Conservation (phyloP, 2,888 invertebrate genomes). For the Melikaiella ostensackeni region DNA sequence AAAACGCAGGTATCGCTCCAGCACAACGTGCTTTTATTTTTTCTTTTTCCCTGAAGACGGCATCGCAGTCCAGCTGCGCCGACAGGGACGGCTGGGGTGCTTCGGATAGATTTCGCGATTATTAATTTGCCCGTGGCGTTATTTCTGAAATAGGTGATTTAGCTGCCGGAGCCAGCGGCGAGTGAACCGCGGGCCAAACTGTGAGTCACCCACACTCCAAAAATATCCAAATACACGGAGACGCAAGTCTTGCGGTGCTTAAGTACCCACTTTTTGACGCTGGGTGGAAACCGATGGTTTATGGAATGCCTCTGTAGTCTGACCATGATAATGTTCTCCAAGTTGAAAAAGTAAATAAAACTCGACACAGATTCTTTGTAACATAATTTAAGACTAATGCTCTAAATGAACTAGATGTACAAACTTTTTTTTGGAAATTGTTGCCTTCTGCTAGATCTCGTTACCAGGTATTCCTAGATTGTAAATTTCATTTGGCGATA, state of each 20-base stretch:
- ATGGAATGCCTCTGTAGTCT: conserved; percentile 42
- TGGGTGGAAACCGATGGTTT: conserved; percentile 48
- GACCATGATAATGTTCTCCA: conserved; percentile 46
- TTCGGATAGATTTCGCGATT: conserved; percentile 61
- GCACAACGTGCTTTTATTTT: conserved; percentile 22
- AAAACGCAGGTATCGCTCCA: conserved; percentile 45
- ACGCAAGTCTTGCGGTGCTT: conserved; percentile 53
- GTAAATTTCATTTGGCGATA: conserved; percentile 19
- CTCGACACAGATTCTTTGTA: too few relatives aligned
- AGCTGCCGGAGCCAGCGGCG: conserved; percentile 59
- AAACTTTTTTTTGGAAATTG: not conserved
- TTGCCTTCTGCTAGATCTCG: not conserved
- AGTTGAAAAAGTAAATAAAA: not conserved
- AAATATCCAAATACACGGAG: conserved; percentile 69
- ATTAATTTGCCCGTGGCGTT: conserved; percentile 71
- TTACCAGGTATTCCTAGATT: not conserved
- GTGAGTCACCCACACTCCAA: conserved; percentile 75
- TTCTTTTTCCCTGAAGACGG: conserved; percentile 26
- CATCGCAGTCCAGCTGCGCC: conserved; percentile 46
- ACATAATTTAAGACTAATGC: too few relatives aligned
- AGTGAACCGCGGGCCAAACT: conserved; percentile 63
- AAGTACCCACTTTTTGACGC: conserved; percentile 57
- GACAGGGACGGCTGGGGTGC: conserved; percentile 48
- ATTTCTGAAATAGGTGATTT: conserved; percentile 75
- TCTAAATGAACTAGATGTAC: too few relatives aligned